Conservation (phyloP, 1,140 invertebrate genomes). For the Chironomus tepperi region DNA sequence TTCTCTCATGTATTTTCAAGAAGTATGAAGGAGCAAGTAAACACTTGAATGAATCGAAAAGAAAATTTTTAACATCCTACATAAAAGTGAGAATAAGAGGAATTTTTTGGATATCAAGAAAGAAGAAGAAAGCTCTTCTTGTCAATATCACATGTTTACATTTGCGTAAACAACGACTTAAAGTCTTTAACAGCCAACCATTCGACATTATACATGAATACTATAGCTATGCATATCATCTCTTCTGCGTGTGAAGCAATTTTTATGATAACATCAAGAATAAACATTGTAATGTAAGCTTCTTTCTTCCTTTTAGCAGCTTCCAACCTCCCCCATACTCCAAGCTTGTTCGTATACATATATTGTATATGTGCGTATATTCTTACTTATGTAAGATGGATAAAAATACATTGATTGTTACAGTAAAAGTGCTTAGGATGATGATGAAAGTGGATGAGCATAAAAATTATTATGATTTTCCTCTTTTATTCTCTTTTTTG, state of each 20-base stretch:
- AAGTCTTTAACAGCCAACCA: slow-evolving; percentile 16
- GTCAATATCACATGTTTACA: slow-evolving; percentile 22
- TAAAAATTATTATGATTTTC: slow-evolving; percentile 10
- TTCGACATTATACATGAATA: neutral
- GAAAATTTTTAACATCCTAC: neutral
- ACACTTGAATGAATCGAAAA: neutral
- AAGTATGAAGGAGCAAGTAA: neutral
- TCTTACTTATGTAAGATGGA: neutral
- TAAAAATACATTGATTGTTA: neutral
- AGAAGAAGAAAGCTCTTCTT: neutral
- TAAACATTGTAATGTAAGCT: slow-evolving; percentile 22
- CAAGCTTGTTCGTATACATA: no score
- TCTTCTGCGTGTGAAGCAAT: slow-evolving; percentile 16
- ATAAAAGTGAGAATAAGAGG: no score
- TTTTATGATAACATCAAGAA: slow-evolving; percentile 23
- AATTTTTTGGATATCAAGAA: no score
- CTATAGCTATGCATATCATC: neutral
- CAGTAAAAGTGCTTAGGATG: slow-evolving; percentile 14
- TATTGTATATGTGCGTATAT: no score
- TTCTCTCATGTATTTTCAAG: no score
- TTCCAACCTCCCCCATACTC: no score
- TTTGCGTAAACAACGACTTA: slow-evolving; percentile 19
- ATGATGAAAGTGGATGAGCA: slow-evolving; percentile 23
- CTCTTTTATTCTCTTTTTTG: neutral
- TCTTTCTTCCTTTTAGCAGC: neutral